Conservation (phyloP, 2,797 vertebrate genomes). For the Austrolebias charrua region DNA sequence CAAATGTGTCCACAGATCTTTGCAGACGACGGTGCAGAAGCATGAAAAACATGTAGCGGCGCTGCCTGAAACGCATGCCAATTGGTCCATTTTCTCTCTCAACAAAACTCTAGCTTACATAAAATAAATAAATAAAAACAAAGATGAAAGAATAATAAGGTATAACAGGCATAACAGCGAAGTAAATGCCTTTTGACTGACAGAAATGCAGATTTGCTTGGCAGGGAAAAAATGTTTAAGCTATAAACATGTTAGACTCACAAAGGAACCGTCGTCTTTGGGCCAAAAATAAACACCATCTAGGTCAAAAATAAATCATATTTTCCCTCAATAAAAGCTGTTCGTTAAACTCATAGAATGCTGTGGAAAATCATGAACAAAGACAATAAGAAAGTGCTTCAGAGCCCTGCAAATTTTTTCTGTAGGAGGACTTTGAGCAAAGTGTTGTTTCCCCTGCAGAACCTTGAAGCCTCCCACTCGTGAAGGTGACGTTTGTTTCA, state of each 20-base stretch:
- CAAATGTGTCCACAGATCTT: neutral
- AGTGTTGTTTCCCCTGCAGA: neutral
- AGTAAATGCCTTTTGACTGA: slow-evolving; percentile 12
- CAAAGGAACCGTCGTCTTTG: neutral
- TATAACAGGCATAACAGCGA: slow-evolving; percentile 2
- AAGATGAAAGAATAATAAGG: neutral
- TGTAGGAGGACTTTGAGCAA: slow-evolving; percentile 12
- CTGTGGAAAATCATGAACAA: neutral
- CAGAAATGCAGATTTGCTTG: slow-evolving; percentile 7
- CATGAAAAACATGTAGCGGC: neutral
- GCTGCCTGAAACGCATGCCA: neutral
- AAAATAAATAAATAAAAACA: neutral
- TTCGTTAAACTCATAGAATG: neutral
- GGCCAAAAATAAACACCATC: slow-evolving; percentile 15
- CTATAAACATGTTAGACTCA: slow-evolving; percentile 11
- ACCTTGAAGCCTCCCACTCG: slow-evolving; percentile 29
- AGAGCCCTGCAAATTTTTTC: slow-evolving; percentile 4
- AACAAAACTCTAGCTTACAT: slow-evolving; percentile 5
- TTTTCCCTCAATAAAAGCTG: neutral
- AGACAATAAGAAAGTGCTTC: slow-evolving; percentile 8
- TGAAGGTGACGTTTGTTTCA: slow-evolving; percentile 33
- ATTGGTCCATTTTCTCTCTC: slow-evolving; percentile 9
- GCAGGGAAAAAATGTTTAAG: neutral
- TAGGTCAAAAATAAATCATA: neutral
- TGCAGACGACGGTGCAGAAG: neutral